Conservation (phyloP, 2,888 invertebrate species). For the Nipponacmea schrenckii region DNA sequence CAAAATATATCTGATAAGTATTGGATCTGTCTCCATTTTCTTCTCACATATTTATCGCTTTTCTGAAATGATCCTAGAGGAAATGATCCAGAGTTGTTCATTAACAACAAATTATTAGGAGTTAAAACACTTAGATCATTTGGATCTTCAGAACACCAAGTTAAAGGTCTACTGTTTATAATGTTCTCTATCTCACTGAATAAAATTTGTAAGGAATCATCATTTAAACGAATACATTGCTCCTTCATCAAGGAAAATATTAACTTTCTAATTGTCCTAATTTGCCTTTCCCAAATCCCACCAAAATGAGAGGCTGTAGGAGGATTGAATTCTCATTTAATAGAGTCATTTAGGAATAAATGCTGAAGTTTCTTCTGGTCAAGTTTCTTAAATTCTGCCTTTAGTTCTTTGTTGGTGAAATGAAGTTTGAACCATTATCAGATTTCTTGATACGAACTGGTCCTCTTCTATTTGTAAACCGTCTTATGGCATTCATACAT, state of each 20-base stretch:
- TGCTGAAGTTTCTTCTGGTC: constrained; percentile 23
- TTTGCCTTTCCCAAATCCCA: constrained; percentile 36
- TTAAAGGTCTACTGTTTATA: constrained; percentile 31
- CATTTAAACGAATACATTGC: constrained; percentile 23
- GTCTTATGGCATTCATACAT: constrained; percentile 21
- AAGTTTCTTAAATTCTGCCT: constrained; percentile 23
- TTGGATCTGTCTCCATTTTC: constrained; percentile 36
- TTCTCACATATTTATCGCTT: constrained; percentile 24
- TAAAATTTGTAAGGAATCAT: constrained; percentile 28
- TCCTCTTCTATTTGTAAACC: constrained; percentile 26
- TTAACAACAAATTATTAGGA: constrained; percentile 30
- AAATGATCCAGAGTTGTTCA: constrained; percentile 3
- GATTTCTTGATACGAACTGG: constrained; percentile 9
- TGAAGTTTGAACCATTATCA: constrained; percentile 31
- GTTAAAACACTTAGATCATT: constrained; percentile 27
- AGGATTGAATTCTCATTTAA: constrained; percentile 34
- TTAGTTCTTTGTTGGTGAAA: constrained; percentile 27
- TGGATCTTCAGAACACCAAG: constrained; percentile 19
- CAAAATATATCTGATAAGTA: constrained; percentile 32
- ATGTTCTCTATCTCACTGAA: constrained; percentile 31
- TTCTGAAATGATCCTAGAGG: constrained; percentile 30
- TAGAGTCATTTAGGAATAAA: constrained; percentile 18
- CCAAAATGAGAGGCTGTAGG: constrained; percentile 31
- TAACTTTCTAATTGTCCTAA: constrained; percentile 26
- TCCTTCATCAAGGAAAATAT: constrained; percentile 20